These are phyloP conservation scores for Telmatochromis sp. DNA, from an alignment of 2,113 vertebrate genomes.

Conservation along the genomic window DNA sequence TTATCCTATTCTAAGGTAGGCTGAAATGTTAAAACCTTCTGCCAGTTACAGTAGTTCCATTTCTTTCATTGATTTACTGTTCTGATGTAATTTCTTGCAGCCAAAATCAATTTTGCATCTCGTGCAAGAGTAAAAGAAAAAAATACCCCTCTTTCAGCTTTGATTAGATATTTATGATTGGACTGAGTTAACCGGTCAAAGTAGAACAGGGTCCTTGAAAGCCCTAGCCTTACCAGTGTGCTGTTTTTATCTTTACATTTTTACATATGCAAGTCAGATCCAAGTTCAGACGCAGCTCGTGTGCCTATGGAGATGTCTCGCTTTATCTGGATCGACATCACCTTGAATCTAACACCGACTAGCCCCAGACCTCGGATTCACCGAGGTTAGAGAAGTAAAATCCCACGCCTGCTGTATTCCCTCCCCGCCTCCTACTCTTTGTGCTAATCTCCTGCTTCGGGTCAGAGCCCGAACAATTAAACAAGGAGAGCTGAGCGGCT, in stretches of 20 bases:
- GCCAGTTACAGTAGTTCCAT: background rate
- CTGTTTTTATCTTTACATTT: background rate
- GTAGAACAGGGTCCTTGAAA: background rate
- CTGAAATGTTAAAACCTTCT: background rate
- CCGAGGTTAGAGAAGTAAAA: slow-evolving; percentile 38
- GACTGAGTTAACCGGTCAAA: background rate
- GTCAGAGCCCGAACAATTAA: slow-evolving; percentile 61
- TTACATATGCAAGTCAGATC: background rate
- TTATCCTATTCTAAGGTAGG: background rate
- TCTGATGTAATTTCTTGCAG: background rate
- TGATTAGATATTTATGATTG: background rate
- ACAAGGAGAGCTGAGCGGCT: slow-evolving; percentile 37
- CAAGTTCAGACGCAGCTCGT: background rate
- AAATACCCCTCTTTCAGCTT: background rate
- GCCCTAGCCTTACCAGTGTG: background rate
- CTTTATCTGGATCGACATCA: background rate
- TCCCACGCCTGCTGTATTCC: background rate
- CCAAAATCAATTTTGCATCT: background rate
- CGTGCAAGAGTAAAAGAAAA: background rate
- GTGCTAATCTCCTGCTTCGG: slow-evolving; percentile 46
- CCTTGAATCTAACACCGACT: background rate
- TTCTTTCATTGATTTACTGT: slow-evolving; percentile 4
- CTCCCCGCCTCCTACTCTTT: slow-evolving; percentile 12
- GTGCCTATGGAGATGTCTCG: background rate
- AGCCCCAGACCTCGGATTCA: background rate